Evolutionary conservation across 2,797 vertebrate species (phyloP), one percentile per base, ranked within the genome.

Genomic region (Arremon brunneinucha): DNA sequence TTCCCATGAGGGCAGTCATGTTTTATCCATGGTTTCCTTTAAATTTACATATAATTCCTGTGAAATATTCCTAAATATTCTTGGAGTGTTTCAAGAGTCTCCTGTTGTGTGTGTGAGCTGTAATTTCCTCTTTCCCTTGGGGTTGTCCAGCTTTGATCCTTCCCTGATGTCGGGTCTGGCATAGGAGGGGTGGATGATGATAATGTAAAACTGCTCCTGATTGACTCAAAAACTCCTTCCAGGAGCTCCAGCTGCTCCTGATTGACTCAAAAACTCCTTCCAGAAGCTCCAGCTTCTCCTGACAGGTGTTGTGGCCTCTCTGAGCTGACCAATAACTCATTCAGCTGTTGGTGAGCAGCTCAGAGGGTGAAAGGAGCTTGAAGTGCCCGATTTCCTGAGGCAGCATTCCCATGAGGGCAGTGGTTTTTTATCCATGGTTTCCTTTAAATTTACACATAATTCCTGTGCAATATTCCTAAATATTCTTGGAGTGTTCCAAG

Each of bases 281-380:
- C 35, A 35, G 35, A 35, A 35, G 35, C 35, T 35, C 35, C 34
- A 16, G 3, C 17, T 34, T 63, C 43, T 87, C 74, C 63, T 50
- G 37, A 4, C 34, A 39, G 65, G 17, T 5, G 1, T 2, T 47
- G 6, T 0, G 16, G 11, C 2, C 70, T 49, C 17, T 34, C 49
- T 67, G 89, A 67, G 55, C 56, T 30, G 63, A 8, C 19, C 70
- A 32, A 0, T 1, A 1, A 2, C 0, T 5, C 13, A 2, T 9
- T 2, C 41, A n/a, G 27, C 11, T 12, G 27, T 5, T 0, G 83
- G 13, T 41, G 83, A 87, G 86, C 18, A 43, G 19, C 44, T 44
- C 44, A 44, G 44, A 21, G 28, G n/a, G 37, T 1, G 16, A 46
- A 72, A 47, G 8, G 7, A 77, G 39, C 72, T 77, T 22, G 53